Base-by-base conservation (phyloP, 1,140 invertebrate species). In the Amphibalanus amphitrite region DNA sequence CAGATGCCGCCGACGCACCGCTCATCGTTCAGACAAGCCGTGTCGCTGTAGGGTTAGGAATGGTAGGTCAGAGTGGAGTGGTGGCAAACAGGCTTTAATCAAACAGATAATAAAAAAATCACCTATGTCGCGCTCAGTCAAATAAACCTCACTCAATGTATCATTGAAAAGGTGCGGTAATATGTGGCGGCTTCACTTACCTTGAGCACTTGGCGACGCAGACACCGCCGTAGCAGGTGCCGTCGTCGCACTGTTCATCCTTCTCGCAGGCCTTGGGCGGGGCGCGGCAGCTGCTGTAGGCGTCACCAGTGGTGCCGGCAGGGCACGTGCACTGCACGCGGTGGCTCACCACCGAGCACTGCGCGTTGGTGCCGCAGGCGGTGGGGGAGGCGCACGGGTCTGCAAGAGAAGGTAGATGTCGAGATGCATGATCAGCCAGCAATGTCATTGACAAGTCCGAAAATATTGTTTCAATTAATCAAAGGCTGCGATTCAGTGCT, bases 361-460 rank as follows among this genome's bases (percentile, higher is more conserved):
- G 75, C 1, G 91, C 88, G 78, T 94, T 94, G 8, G 86, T 89
- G 29, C 91, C 91, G 78, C 91, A 94, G n/a, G 88, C 85, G n/a
- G 86, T 88, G 17, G 88, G 84, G 68, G 87, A 83, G 0, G 81
- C 80, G 76, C 91, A 93, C 6, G 87, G 83, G 83, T 92, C 86
- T 67, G 28, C 23, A 20, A 1, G 20, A 20, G 13, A 13, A 20
- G n/a, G n/a, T n/a, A n/a, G n/a, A n/a, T n/a, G n/a, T n/a, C n/a
- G n/a, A n/a, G n/a, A n/a, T n/a, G n/a, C n/a, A n/a, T n/a, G n/a
- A n/a, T n/a, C n/a, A n/a, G n/a, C n/a, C n/a, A n/a, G n/a, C n/a
- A n/a, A n/a, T n/a, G n/a, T n/a, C n/a, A n/a, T n/a, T n/a, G n/a
- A n/a, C n/a, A n/a, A n/a, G n/a, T n/a, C n/a, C n/a, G n/a, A n/a